Evolutionary conservation across 1,140 invertebrate species (phyloP).

Genomic region (Meloidogyne chitwoodi): DNA sequence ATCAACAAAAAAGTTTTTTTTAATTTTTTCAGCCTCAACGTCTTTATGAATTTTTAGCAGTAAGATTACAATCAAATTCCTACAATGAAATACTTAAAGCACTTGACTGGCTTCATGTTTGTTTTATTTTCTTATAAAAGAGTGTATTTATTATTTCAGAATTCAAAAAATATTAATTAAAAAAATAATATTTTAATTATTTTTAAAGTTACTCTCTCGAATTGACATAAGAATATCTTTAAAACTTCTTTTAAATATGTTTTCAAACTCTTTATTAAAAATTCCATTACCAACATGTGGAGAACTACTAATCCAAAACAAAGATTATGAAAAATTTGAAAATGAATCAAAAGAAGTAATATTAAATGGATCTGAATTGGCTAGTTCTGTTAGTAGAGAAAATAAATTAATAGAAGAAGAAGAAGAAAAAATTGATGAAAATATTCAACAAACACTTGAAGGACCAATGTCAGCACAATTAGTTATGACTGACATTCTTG

Average conservation of each 20-base stretch:
- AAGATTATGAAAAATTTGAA: neutral
- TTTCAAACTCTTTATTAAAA: conserved; percentile 59
- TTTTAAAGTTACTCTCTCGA: conserved; percentile 73
- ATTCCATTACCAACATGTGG: conserved; percentile 65
- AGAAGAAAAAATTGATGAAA: neutral
- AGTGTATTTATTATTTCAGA: too few relatives aligned
- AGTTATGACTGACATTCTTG: conserved; percentile 86
- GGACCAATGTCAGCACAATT: conserved; percentile 75
- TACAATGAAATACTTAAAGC: conserved; percentile 86
- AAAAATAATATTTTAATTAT: neutral
- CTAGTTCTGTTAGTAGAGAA: neutral
- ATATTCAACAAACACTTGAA: conserved; percentile 6
- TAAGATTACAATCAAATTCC: conserved; percentile 77
- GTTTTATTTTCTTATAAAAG: neutral
- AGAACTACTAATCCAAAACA: neutral
- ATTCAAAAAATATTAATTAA: too few relatives aligned
- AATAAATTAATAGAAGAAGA: neutral
- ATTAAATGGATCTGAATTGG: neutral
- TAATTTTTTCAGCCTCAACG: conserved; percentile 67
- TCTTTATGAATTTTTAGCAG: conserved; percentile 88
- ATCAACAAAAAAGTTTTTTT: too few relatives aligned
- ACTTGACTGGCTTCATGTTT: conserved; percentile 85
- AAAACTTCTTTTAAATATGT: conserved; percentile 78
- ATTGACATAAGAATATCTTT: conserved; percentile 83
- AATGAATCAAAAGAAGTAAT: neutral